Conservation (phyloP, 2,113 vertebrate genomes). For the Nothobranchius furzeri region DNA sequence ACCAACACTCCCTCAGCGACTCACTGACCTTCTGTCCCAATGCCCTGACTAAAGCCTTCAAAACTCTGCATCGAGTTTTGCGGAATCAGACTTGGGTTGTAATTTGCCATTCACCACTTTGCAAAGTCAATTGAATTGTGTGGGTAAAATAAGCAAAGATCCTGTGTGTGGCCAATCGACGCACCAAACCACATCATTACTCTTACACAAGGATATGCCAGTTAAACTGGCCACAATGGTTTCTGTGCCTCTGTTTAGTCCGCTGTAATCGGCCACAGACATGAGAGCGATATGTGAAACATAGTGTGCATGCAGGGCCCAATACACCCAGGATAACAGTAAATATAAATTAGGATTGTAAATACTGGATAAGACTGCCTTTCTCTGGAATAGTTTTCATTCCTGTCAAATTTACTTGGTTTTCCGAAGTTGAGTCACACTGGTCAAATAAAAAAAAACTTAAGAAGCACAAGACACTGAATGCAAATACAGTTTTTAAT, state of each 20-base stretch:
- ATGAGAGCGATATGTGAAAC: constrained; percentile 55
- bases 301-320: constrained; percentile 40
- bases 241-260: constrained; percentile 42
- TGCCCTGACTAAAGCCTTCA: constrained; percentile 44
- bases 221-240: constrained; percentile 52
- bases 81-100: constrained; percentile 51
- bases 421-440: too few species aligned
- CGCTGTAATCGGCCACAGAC: constrained; percentile 44
- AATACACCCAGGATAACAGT: constrained; percentile 22
- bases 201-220: constrained; percentile 68
- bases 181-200: constrained; percentile 76
- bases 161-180: constrained; percentile 78
- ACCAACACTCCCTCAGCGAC: constrained; percentile 33
- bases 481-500: too few species aligned
- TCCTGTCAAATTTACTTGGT: constrained; percentile 1
- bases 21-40: constrained; percentile 60
- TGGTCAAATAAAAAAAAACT: not conserved
- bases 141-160: constrained; percentile 73
- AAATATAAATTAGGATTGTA: constrained; percentile 35
- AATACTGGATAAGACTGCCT: constrained; percentile 12
- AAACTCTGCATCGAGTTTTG: constrained; percentile 57
- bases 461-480: too few species aligned
- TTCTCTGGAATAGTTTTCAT: constrained; percentile 10
- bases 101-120: constrained; percentile 71
- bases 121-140: constrained; percentile 68